These are phyloP conservation scores for Drosophila siamana DNA, from an alignment of 2,888 invertebrate genomes.

Conservation along the genomic window DNA sequence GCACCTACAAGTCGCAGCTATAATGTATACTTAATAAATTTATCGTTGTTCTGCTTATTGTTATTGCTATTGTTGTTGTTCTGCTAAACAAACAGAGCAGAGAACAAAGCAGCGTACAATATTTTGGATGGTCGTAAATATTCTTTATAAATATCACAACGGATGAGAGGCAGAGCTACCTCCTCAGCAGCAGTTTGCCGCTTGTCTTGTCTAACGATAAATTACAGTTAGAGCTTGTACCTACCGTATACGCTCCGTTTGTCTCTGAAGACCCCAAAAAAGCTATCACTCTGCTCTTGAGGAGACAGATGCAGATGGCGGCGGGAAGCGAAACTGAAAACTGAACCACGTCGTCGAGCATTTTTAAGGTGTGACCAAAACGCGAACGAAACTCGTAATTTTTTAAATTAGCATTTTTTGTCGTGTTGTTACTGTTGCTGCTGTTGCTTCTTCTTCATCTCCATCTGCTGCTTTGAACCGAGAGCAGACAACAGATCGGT, in stretches of 20 bases:
- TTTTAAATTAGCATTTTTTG: slow-evolving; percentile 82
- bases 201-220: slow-evolving; percentile 82
- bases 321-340: slow-evolving; percentile 23
- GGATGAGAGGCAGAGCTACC: slow-evolving; percentile 49
- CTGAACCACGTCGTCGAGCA: slow-evolving; percentile 45
- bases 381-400: slow-evolving; percentile 83
- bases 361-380: slow-evolving; percentile 83
- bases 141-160: slow-evolving; percentile 75
- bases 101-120: slow-evolving; percentile 53
- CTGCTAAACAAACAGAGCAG: slow-evolving; percentile 26
- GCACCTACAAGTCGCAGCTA: slow-evolving; percentile 56
- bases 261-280: slow-evolving; percentile 14
- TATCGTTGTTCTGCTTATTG: slow-evolving; percentile 5
- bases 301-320: neutral
- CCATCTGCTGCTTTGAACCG: neutral
- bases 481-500: slow-evolving; percentile 59
- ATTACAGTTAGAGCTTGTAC: slow-evolving; percentile 81
- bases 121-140: slow-evolving; percentile 69
- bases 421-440: neutral
- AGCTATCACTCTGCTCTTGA: neutral
- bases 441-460: slow-evolving; percentile 11
- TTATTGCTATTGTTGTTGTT: slow-evolving; percentile 26
- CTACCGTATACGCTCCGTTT: slow-evolving; percentile 71
- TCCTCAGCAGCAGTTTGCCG: slow-evolving; percentile 66
- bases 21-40: slow-evolving; percentile 34